phyloP scores from a whole-genome alignment of 2,888 invertebrate species.

The Ormyrus thymus region DNA sequence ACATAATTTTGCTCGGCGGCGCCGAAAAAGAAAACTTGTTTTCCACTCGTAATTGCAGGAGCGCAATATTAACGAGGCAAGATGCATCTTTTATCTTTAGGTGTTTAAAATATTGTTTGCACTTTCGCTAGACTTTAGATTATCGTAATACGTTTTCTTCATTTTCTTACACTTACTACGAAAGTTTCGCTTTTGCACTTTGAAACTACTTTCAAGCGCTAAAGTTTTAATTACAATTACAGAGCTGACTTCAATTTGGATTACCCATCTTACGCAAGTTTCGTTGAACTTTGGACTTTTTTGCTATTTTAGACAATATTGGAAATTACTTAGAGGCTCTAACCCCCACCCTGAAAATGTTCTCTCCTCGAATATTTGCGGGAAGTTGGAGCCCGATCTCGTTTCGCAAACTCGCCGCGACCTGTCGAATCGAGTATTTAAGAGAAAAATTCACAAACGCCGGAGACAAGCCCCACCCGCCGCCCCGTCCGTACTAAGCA shows the following conservation, averaged over 20 bases:
- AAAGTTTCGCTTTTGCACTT: constrained; percentile 27
- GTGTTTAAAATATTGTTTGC: constrained; percentile 20
- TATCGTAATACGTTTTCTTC: constrained; percentile 45
- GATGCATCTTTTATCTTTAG: constrained; percentile 10
- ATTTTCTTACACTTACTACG: constrained; percentile 24
- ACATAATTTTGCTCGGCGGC: too few relatives aligned
- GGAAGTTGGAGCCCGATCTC: too few relatives aligned
- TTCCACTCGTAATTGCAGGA: too few relatives aligned
- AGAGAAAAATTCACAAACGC: too few relatives aligned
- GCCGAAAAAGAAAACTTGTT: too few relatives aligned
- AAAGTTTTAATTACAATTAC: constrained; percentile 52
- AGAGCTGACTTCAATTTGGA: constrained; percentile 38
- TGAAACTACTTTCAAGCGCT: constrained; percentile 43
- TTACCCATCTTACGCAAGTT: constrained; percentile 38
- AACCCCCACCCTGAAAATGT: too few relatives aligned
- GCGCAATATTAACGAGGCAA: neutral
- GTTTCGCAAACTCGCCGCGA: too few relatives aligned
- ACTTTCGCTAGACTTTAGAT: constrained; percentile 24
- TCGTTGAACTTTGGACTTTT: constrained; percentile 32
- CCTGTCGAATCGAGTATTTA: too few relatives aligned
- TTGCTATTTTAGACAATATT: constrained; percentile 24
- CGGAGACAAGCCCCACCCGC: too few relatives aligned
- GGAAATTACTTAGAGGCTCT: constrained; percentile 30
- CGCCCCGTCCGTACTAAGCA: neutral
- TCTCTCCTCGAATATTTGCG: too few relatives aligned